Percentiles rank a stretch among this genome's conserved stretches.
Evolutionary conservation across 2,797 vertebrate species (phyloP).

Genomic region (Poecile montanus): DNA sequence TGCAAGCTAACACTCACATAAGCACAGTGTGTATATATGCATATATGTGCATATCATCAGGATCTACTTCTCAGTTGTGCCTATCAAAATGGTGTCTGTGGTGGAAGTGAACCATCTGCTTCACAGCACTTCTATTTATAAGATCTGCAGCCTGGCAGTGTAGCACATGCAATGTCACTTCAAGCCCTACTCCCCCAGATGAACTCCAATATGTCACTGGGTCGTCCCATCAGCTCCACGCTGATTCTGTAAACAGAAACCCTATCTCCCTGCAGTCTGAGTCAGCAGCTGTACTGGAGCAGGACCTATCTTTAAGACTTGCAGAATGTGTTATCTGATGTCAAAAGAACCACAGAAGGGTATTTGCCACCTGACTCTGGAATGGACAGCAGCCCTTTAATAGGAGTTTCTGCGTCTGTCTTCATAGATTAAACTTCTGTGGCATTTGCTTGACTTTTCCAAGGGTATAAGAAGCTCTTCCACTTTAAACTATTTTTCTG

Average conservation of each 20-base stretch:
- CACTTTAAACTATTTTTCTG: background rate
- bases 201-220: slow-evolving; percentile 63
- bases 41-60: slow-evolving; percentile 21
- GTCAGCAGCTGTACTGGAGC: slow-evolving; percentile 68
- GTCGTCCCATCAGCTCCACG: slow-evolving; percentile 39
- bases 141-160: slow-evolving; percentile 26
- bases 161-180: slow-evolving; percentile 36
- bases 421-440: background rate
- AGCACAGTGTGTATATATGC: background rate
- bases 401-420: background rate
- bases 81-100: slow-evolving; percentile 52
- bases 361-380: slow-evolving; percentile 66
- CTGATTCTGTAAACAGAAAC: slow-evolving; percentile 68
- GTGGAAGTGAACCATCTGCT: slow-evolving; percentile 58
- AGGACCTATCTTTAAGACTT: slow-evolving; percentile 30
- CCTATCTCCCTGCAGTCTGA: slow-evolving; percentile 43
- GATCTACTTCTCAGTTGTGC: slow-evolving; percentile 45
- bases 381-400: slow-evolving; percentile 24
- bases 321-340: slow-evolving; percentile 58
- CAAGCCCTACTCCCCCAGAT: slow-evolving; percentile 40
- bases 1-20: background rate
- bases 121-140: slow-evolving; percentile 53
- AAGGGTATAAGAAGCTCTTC: background rate
- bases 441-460: background rate
- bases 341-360: background rate